Evolutionary conservation across 2,113 vertebrate species (phyloP), one percentile per base, ranked within the genome.

Genomic region (Eclectus roratus): DNA sequence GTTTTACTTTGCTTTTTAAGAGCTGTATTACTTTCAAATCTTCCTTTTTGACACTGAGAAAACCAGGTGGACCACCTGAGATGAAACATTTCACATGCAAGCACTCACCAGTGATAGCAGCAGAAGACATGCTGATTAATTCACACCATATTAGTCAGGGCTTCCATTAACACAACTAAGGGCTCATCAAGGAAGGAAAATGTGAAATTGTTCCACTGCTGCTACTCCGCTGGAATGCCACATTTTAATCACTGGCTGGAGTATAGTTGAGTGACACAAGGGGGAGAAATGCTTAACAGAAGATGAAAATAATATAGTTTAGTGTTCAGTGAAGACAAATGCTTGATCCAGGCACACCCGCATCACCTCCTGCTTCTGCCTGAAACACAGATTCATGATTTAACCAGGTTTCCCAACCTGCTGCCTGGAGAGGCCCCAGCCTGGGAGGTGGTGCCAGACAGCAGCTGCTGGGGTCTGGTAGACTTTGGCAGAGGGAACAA

Each of bases 121-220:
- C 60, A 94, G 91, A 94, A 89, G 92, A 87, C 89, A 82, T 64
- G 44, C 85, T 90, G 76, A 94, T 91, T 94, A 94, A 87, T 95
- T 94, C 55, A 65, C 80, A 92, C 50, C 14, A 1, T 92, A 53
- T 92, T 97, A 96, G 89, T 93, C 94, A 97, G 68, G 85, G 55
- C 91, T 97, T 96, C 89, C 93, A 96, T 90, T 94, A 97, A 89
- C 76, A 89, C 66, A 96, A 79, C 81, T 88, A 74, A 95, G 24
- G 69, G 74, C 70, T 93, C 92, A 87, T 96, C 80, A 69, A 90
- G 84, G 86, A 76, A 96, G 85, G 94, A 97, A 97, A 97, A 96
- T 72, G 77, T 52, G 53, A 92, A 94, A 95, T 74, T 84, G 84
- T 94, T 97, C 94, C 94, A 93, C 35, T 85, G 85, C 87, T 86